Conservation (phyloP, 2,888 invertebrate genomes). For the Drosophila recens region DNA sequence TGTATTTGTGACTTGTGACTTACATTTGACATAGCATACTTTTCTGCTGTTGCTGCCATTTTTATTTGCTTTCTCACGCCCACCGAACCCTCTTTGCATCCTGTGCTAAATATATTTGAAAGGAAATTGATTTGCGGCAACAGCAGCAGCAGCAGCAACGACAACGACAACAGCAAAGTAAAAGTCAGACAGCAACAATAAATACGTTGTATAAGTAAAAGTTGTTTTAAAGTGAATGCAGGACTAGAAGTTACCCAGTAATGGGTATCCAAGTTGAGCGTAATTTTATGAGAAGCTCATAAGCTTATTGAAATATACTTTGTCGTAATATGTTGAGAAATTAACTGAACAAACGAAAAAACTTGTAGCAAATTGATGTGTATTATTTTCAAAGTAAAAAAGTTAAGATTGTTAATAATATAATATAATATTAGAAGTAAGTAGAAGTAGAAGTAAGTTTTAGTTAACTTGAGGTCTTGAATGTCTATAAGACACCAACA, state of each 20-base stretch:
- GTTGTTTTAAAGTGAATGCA: background rate
- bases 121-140: slow-evolving; percentile 76
- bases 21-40: slow-evolving; percentile 27
- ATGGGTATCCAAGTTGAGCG: background rate
- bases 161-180: slow-evolving; percentile 15
- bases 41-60: slow-evolving; percentile 23
- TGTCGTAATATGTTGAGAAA: no score
- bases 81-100: slow-evolving; percentile 36
- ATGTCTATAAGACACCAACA: no score
- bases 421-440: no score
- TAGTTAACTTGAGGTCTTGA: no score
- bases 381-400: no score
- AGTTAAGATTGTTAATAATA: no score
- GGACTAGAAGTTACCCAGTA: slow-evolving; percentile 16
- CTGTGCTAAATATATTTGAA: slow-evolving; percentile 75
- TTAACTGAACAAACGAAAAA: no score
- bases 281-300: no score
- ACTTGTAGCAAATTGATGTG: no score
- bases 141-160: slow-evolving; percentile 10
- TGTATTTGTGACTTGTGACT: slow-evolving; percentile 51
- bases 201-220: background rate
- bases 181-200: slow-evolving; percentile 35
- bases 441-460: no score
- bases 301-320: no score
- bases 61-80: slow-evolving; percentile 24